Conservation (phyloP, 2,888 invertebrate genomes). For the Pteria penguin region DNA sequence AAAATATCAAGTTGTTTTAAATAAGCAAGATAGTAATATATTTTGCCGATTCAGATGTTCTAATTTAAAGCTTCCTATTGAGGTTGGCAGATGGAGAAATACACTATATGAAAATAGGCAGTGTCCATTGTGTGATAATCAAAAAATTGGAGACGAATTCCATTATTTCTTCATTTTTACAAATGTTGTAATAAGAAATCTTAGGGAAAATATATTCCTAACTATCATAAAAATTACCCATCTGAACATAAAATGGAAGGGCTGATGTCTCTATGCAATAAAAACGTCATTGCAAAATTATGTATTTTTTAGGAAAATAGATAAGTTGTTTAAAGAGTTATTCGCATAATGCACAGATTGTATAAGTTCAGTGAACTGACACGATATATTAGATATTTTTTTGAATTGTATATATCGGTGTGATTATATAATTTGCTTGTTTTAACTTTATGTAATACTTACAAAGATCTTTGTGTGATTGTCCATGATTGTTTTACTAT, state of each 20-base stretch:
- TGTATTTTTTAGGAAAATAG: not conserved
- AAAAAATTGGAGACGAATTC: not conserved
- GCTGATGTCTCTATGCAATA: not conserved
- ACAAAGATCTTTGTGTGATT: not conserved
- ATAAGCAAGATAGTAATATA: not conserved
- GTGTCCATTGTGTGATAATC: not conserved
- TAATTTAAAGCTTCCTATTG: not conserved
- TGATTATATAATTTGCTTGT: not conserved
- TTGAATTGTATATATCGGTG: too few relatives aligned
- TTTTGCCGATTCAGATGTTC: not conserved
- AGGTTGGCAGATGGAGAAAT: not conserved
- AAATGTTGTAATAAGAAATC: not conserved
- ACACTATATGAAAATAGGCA: not conserved
- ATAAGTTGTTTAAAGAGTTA: not conserved
- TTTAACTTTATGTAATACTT: not conserved
- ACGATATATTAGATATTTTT: too few relatives aligned
- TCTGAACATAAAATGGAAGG: not conserved
- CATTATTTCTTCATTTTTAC: not conserved
- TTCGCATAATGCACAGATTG: too few relatives aligned
- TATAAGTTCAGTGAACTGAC: too few relatives aligned
- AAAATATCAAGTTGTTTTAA: not conserved
- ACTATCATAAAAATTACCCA: not conserved
- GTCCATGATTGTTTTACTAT: too few relatives aligned
- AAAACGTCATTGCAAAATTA: not conserved
- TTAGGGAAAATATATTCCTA: not conserved